Evolutionary conservation across 2,888 invertebrate species (phyloP).

Genomic region (Drosophila cracens): DNA sequence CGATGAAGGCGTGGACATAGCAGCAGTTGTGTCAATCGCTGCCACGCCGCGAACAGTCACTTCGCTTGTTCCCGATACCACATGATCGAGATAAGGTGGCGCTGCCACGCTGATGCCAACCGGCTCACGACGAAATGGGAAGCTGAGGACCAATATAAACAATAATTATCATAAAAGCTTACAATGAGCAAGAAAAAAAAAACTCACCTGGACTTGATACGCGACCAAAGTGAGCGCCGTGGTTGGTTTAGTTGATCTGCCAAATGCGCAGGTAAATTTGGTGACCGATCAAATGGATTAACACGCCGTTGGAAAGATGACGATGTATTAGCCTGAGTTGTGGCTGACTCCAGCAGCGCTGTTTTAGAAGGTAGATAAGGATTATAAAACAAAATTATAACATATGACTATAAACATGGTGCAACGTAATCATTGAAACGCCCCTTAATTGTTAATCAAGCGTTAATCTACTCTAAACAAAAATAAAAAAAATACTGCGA

Average conservation of each 20-base stretch:
- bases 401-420: background rate
- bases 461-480: background rate
- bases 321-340: conserved; percentile 29
- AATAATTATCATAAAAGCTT: background rate
- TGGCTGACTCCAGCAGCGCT: conserved; percentile 73
- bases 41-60: conserved; percentile 22
- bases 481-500: background rate
- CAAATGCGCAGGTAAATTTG: conserved; percentile 81
- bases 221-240: conserved; percentile 73
- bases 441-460: background rate
- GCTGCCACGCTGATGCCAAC: conserved; percentile 78
- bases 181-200: background rate
- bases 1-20: conserved; percentile 74
- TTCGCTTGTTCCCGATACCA: conserved; percentile 57
- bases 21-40: conserved; percentile 36
- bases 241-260: conserved; percentile 68
- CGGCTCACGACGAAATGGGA: conserved; percentile 60
- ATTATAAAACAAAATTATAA: background rate
- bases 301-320: conserved; percentile 70
- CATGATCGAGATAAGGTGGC: conserved; percentile 77
- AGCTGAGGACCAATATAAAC: conserved; percentile 34
- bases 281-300: conserved; percentile 84
- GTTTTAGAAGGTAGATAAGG: background rate
- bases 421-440: background rate
- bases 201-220: conserved; percentile 73